phyloP scores from a whole-genome alignment of 2,888 invertebrate genomes.

The Oasisia sp. region DNA sequence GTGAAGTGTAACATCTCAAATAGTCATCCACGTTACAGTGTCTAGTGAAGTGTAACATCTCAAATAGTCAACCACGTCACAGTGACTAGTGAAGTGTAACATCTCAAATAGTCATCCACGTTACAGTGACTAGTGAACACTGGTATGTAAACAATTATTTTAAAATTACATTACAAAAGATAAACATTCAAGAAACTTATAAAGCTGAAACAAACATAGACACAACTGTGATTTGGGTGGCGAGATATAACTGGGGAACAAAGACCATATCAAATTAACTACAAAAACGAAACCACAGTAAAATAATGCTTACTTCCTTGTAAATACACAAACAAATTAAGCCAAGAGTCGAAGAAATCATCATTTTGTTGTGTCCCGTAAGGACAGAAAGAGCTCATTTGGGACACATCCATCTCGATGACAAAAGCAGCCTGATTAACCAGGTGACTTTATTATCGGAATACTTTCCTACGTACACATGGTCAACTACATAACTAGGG shows the following conservation, averaged over 20 bases:
- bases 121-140: background rate
- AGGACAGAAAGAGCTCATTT: too few relatives aligned
- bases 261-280: background rate
- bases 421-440: too few relatives aligned
- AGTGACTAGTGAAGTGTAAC: too few relatives aligned
- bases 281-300: background rate
- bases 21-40: background rate
- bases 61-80: too few relatives aligned
- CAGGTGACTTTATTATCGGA: too few relatives aligned
- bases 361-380: too few relatives aligned
- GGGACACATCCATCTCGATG: too few relatives aligned
- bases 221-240: background rate
- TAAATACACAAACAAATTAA: background rate
- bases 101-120: background rate
- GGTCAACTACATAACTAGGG: too few relatives aligned
- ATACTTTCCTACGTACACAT: too few relatives aligned
- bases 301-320: background rate
- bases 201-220: too few relatives aligned
- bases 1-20: too few relatives aligned
- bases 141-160: constrained; percentile 20
- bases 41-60: too few relatives aligned
- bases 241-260: background rate
- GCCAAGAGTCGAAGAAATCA: background rate
- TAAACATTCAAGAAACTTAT: background rate
- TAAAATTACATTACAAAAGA: background rate